A percentile compares a stretch with the other conserved stretches of the same genome.
These are phyloP conservation scores for Seira musarum DNA, from an alignment of 2,888 invertebrate genomes.

Conservation along the genomic window DNA sequence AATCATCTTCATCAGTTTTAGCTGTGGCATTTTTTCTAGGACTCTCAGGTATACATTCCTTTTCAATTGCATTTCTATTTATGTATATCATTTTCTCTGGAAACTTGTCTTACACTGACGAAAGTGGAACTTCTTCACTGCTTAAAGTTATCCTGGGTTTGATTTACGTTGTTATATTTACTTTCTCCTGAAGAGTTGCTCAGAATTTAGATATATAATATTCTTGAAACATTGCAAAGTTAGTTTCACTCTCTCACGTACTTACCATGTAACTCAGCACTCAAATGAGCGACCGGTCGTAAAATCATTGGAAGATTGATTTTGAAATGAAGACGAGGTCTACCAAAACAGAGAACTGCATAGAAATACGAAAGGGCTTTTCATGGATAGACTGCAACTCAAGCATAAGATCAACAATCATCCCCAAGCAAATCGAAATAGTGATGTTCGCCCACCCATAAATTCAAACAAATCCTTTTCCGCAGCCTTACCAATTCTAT, in stretches of 20 bases:
- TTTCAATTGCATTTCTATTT: too few relatives aligned
- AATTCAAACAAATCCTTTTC: background rate
- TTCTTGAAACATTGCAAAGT: background rate
- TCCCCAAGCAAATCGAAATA: background rate
- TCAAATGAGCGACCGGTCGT: slow-evolving; percentile 25
- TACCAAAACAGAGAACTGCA: too few relatives aligned
- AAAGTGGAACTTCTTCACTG: too few relatives aligned
- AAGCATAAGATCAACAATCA: background rate
- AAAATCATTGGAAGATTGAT: slow-evolving; percentile 44
- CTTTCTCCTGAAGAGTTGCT: slow-evolving; percentile 14
- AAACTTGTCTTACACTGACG: too few relatives aligned
- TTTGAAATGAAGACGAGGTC: slow-evolving; percentile 34
- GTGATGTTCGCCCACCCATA: background rate
- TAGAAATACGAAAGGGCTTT: too few relatives aligned
- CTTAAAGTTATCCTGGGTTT: too few relatives aligned
- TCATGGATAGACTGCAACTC: background rate
- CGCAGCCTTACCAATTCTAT: background rate
- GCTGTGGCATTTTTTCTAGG: too few relatives aligned
- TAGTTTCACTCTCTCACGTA: background rate
- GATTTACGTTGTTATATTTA: background rate
- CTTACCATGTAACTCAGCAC: background rate
- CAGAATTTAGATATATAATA: background rate
- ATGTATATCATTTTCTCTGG: too few relatives aligned
- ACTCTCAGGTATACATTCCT: too few relatives aligned
- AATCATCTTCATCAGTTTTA: too few relatives aligned